Evolutionary conservation across 2,113 vertebrate species (phyloP).

Genomic region (Indicator maculatus): DNA sequence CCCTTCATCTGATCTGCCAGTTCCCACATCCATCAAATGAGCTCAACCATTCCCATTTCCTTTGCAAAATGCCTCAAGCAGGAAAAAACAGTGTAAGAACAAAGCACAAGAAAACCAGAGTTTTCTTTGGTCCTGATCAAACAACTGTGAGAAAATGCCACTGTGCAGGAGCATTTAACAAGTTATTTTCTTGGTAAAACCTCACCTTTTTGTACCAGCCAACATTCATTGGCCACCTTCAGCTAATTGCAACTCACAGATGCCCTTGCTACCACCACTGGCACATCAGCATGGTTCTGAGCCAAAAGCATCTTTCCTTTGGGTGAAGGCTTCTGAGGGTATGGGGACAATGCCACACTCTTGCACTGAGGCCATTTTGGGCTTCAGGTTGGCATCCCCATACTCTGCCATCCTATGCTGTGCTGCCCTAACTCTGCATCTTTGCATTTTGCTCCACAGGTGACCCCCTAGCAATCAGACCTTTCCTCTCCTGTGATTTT

Average conservation of each 20-base stretch:
- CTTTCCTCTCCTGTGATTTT: neutral
- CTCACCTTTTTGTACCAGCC: neutral
- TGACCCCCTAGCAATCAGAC: neutral
- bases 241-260: neutral
- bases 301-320: neutral
- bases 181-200: neutral
- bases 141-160: neutral
- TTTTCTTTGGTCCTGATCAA: conserved; percentile 8
- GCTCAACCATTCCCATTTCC: neutral
- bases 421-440: neutral
- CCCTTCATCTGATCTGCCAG: conserved; percentile 5
- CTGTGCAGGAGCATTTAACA: neutral
- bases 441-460: neutral
- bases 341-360: neutral
- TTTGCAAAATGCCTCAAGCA: conserved; percentile 25
- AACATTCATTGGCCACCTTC: neutral
- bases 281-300: neutral
- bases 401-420: neutral
- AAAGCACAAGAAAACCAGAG: neutral
- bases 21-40: conserved; percentile 36
- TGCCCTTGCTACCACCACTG: no score
- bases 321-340: neutral
- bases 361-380: fast-evolving
- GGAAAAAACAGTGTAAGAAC: conserved; percentile 6
- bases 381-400: neutral